Conservation (phyloP, 1,140 invertebrate genomes). For the Microplitis demolitor region DNA sequence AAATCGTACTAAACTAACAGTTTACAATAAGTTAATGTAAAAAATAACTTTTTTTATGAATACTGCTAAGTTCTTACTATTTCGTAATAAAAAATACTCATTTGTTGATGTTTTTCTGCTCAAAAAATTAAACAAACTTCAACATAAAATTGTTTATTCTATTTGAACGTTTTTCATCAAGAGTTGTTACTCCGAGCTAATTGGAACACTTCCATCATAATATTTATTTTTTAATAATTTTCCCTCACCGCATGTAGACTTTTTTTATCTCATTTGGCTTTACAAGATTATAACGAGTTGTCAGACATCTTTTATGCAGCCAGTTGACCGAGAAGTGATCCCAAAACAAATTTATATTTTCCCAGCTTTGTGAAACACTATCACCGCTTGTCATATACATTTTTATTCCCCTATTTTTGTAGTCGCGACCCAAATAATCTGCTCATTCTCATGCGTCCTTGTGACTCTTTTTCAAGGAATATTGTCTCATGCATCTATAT, state of each 20-base stretch:
- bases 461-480: conserved; percentile 13
- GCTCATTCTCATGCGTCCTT: conserved; percentile 24
- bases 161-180: too few relatives aligned
- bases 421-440: neutral
- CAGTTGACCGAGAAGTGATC: neutral
- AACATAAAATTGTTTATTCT: too few relatives aligned
- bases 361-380: neutral
- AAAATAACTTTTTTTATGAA: too few relatives aligned
- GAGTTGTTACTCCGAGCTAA: too few relatives aligned
- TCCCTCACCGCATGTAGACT: neutral
- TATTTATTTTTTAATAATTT: neutral
- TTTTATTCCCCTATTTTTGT: neutral
- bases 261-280: neutral
- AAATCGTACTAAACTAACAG: too few relatives aligned
- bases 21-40: too few relatives aligned
- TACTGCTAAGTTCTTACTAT: too few relatives aligned
- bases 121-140: too few relatives aligned
- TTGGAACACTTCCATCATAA: neutral
- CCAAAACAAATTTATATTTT: neutral
- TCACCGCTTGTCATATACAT: neutral
- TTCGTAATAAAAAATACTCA: too few relatives aligned
- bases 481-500: conserved; percentile 31
- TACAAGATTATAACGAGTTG: neutral
- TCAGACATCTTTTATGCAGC: neutral
- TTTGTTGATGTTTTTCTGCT: too few relatives aligned